phyloP scores from a whole-genome alignment of 2,888 invertebrate species.

The Smittia aterrima region DNA sequence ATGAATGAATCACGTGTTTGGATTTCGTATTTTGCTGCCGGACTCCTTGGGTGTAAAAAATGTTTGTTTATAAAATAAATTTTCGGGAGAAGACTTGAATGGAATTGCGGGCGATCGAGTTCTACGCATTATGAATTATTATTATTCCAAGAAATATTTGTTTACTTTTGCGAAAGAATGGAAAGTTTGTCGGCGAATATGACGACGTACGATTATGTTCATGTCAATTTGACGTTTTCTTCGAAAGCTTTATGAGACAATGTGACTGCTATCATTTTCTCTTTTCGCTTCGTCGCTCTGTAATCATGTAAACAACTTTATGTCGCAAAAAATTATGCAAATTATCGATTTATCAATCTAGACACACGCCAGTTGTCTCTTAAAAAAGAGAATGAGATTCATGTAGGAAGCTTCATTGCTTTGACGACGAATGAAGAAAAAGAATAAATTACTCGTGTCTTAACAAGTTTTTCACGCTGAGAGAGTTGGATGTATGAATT shows the following conservation, averaged over 20 bases:
- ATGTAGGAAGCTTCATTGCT: no score
- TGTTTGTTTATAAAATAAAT: conserved; percentile 2
- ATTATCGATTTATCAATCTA: conserved; percentile 10
- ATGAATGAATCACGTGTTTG: conserved; percentile 13
- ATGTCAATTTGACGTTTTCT: background rate
- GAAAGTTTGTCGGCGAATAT: background rate
- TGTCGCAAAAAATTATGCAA: background rate
- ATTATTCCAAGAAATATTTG: background rate
- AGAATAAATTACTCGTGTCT: background rate
- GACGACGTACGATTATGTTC: background rate
- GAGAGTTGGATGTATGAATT: background rate
- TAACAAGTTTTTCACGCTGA: background rate
- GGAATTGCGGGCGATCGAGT: background rate
- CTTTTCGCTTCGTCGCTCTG: background rate
- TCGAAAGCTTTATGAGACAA: background rate
- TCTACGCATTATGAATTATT: background rate
- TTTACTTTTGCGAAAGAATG: background rate
- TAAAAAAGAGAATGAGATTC: no score
- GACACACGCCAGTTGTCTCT: background rate
- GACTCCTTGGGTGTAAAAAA: no score
- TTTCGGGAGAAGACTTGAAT: background rate
- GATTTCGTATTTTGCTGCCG: background rate
- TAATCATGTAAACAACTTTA: no score
- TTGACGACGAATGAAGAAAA: background rate
- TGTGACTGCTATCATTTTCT: background rate